Evolutionary conservation across 2,113 vertebrate species (phyloP).

Genomic region (Pipa parva): DNA sequence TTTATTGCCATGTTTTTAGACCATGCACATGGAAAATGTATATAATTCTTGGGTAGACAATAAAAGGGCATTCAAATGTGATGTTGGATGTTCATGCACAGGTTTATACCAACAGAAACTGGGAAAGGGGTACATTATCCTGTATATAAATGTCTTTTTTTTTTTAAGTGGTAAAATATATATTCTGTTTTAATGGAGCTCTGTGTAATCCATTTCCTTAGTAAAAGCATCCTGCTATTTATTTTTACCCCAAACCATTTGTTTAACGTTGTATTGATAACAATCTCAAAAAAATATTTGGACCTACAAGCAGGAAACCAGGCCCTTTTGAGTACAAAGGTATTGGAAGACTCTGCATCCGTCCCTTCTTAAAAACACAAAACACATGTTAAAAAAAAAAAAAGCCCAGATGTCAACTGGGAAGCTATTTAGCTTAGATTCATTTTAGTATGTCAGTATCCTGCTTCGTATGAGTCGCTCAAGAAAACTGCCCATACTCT

Average conservation of each 20-base stretch:
- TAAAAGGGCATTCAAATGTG: too few relatives aligned
- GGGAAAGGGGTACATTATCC: too few relatives aligned
- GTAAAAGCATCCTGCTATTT: conserved; percentile 59
- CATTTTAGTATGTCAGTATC: background rate
- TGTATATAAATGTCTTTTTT: too few relatives aligned
- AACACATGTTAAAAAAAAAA: conserved; percentile 13
- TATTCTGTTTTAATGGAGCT: conserved; percentile 45
- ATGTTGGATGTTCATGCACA: too few relatives aligned
- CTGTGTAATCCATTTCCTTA: conserved; percentile 60
- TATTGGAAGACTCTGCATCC: conserved; percentile 39
- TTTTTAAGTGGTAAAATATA: too few relatives aligned
- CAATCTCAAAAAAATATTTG: conserved; percentile 56
- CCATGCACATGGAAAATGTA: too few relatives aligned
- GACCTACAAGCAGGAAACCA: conserved; percentile 62
- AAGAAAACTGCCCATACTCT: too few relatives aligned
- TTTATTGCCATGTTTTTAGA: too few relatives aligned
- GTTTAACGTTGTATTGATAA: conserved; percentile 61
- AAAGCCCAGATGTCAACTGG: conserved; percentile 13
- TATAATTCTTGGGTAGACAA: too few relatives aligned
- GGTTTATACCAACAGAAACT: too few relatives aligned
- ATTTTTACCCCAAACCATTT: conserved; percentile 61
- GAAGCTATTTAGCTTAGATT: background rate
- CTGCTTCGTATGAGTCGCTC: too few relatives aligned
- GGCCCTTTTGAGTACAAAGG: conserved; percentile 54
- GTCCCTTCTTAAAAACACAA: conserved; percentile 7